Percentiles rank a stretch among this genome's conserved stretches.
Evolutionary conservation across 2,797 vertebrate genomes (phyloP).

Genomic region (Crypturellus tataupa): DNA sequence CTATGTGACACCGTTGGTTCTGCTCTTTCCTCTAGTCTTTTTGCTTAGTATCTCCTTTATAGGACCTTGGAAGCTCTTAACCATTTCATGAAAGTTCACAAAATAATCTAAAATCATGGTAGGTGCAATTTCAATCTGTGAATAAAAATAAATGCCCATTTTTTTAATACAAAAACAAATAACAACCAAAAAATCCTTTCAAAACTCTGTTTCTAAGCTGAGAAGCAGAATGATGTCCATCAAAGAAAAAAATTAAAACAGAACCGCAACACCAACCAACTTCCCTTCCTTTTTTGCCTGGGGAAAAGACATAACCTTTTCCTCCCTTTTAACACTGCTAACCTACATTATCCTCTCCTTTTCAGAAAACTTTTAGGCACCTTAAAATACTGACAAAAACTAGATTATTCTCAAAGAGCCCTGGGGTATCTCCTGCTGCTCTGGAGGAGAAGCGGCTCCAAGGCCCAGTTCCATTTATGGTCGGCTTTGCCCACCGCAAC

Average conservation of each 20-base stretch:
- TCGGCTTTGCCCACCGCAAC: background rate
- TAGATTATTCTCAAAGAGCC: background rate
- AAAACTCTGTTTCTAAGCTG: background rate
- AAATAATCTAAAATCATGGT: background rate
- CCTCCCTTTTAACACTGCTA: background rate
- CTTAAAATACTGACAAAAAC: background rate
- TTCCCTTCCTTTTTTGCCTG: background rate
- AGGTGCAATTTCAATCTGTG: background rate
- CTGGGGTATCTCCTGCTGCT: background rate
- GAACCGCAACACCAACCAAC: background rate
- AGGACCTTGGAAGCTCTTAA: background rate
- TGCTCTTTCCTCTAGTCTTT: background rate
- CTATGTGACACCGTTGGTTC: background rate
- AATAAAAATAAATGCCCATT: background rate
- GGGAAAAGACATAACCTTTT: background rate
- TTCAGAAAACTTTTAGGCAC: background rate
- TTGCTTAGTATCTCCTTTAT: background rate
- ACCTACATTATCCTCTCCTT: accelerated
- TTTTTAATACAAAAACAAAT: background rate
- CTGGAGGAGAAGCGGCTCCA: background rate
- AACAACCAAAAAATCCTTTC: background rate
- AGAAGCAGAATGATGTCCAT: background rate
- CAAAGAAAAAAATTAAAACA: background rate
- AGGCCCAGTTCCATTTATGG: background rate
- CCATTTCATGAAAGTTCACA: background rate